Conservation (phyloP, 2,797 vertebrate genomes). For the Zalophus californianus region DNA sequence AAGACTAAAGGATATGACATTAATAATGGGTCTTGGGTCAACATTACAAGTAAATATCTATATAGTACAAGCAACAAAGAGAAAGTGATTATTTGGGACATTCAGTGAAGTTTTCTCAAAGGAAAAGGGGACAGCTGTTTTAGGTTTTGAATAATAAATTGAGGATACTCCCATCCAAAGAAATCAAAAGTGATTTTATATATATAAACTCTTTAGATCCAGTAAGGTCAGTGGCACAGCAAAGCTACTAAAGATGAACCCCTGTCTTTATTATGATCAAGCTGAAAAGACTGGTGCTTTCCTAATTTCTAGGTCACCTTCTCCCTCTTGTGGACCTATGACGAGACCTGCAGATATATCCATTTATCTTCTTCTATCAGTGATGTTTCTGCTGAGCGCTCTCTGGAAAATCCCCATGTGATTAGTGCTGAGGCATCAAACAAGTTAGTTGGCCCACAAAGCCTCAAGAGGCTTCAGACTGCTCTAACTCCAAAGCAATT, state of each 20-base stretch:
- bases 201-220: background rate
- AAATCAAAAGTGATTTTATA: background rate
- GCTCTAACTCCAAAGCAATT: slow-evolving; percentile 41
- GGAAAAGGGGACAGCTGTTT: background rate
- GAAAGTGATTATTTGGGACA: background rate
- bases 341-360: background rate
- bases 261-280: background rate
- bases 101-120: background rate
- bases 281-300: background rate
- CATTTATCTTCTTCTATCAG: background rate
- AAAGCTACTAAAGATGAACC: background rate
- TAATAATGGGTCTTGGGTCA: background rate
- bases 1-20: background rate
- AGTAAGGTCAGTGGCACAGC: background rate
- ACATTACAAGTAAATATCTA: background rate
- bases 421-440: background rate
- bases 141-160: slow-evolving; percentile 38
- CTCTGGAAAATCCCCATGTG: background rate
- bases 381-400: background rate
- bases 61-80: background rate
- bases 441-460: background rate
- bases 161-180: slow-evolving; percentile 15
- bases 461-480: slow-evolving; percentile 20
- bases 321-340: background rate
- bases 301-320: background rate